Evolutionary conservation across 30 jellyfish, hydroid and myxozoan genomes (phyloP), one percentile per base, ranked within the genome.

Genomic region (Thelohanellus kitauei): DNA sequence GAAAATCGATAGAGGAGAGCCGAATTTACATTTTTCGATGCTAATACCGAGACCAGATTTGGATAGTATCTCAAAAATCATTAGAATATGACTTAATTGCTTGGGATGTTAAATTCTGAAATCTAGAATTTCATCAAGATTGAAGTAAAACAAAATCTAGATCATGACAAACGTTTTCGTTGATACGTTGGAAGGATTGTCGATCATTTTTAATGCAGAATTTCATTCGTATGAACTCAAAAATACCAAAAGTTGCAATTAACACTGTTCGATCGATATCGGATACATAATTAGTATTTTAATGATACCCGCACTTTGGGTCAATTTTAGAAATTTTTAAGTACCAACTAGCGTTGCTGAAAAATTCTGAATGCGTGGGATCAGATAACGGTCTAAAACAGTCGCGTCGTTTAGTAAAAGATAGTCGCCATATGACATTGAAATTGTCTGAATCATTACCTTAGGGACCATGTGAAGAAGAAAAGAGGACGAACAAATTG

Each of bases 361-460:
- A 31, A 53, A 40, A 38, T 53, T 51, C 29, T 53, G 65, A 15
- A 53, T 30, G 17, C 33, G 68, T 3, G 66, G 68, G 22, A 53
- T 44, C 1, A 60, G 68, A 18, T 53, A 53, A 9, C 51, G 42
- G 23, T 53, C 66, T 2, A 60, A 60, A 1, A 27, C 25, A 2
- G 60, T 53, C 2, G 23, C 14, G 10, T 5, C 1, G 31, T 42
- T 53, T 22, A 53, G 66, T 6, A 50, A 33, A 22, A 50, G 68
- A 31, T 40, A 53, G 33, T 53, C 66, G 3, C 60, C 50, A 23
- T 52, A 53, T 15, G 41, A 51, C 3, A n/a, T 52, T 56, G 40
- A 13, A 18, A 11, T 41, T 43, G 6, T 13, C 25, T 8, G 11
- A 13, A 3, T 14, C n/a, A n/a, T n/a, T n/a, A n/a, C 5, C 51